Base-by-base conservation (phyloP, 2,888 invertebrate species). In the Monopis laevigella region DNA sequence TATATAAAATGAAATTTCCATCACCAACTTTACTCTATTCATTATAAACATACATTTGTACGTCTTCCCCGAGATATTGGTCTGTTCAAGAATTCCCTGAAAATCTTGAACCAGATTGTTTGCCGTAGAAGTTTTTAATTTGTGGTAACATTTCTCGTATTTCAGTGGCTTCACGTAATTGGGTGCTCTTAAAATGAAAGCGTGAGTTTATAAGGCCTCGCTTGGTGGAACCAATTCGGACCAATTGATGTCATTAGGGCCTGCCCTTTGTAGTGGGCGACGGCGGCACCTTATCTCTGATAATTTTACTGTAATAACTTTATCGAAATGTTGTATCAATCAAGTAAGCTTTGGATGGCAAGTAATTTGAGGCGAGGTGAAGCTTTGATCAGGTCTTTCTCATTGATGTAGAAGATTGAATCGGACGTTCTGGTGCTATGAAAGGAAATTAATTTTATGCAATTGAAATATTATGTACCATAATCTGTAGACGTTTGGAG, bases 101-200 rank as follows among this genome's bases (percentile, higher is more conserved):
- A 10, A 24, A 24, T 24, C 29, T n/a, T 6, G 5, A 7, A 32
- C 4, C 10, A 56, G 52, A 59, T 58, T 60, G 65, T 67, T 66
- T 65, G 61, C 59, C 32, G 55, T 62, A 49, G 57, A 59, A 55
- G 70, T 74, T 67, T 73, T 77, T 74, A 73, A 77, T 78, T 77
- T 77, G 68, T 62, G 58, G 57, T 58, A 66, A 65, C 68, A 67
- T 67, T 70, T 62, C 65, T 64, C 60, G 63, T 63, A 55, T 72
- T 73, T 62, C 56, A 55, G 42, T 51, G 75, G 77, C 69, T 74
- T 75, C 74, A 51, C 46, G 56, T 74, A 74, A 77, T 75, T 77
- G 72, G 65, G 57, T 57, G 54, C 5, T 21, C 2, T 36, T 21
- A 21, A 36, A 36, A 21, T 36, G 19, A 21, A 21, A 36, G 21